Evolutionary conservation across 2,113 vertebrate genomes (phyloP), one percentile per base, ranked within the genome.

Genomic region (Xiphophorus couchianus): DNA sequence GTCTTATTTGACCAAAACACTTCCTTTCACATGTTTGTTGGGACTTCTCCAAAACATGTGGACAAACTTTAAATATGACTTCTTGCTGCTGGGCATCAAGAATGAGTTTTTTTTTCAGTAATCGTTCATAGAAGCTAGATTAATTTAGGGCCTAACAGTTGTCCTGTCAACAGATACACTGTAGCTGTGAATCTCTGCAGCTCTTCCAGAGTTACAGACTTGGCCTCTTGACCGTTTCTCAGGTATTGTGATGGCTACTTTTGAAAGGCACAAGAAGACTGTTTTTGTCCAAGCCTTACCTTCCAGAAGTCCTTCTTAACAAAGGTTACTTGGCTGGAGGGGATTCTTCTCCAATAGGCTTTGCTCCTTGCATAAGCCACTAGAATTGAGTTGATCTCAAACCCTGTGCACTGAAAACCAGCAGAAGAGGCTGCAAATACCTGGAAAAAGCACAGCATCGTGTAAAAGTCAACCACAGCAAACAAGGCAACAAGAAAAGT

Each of bases 341-440:
- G 84, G 19, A 94, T 60, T 37, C 91, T 90, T 11, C 2, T 90
- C 92, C 90, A 95, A 22, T 5, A 44, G 30, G 93, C 93, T 65
- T 84, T 92, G 68, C 74, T 82, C 77, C 81, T 90, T 61, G 93
- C 75, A 74, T 91, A 94, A 28, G 89, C 81, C 67, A 93, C 35
- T 63, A 95, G 84, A 35, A 96, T 82, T 0, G 92, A 90, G 82
- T 95, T 95, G 22, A 96, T 93, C 84, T 96, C 95, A 87, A 93
- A 95, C 0, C 94, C 95, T 8, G 94, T 94, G 84, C 92, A 90
- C 64, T 89, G 92, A 76, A 95, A 93, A 61, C 94, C 93, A 75
- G 74, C 76, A 13, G 91, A 81, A 10, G 89, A 89, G 37, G 94
- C 93, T 0, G 93, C 90, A 90, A 95, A 93, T 67, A 95, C 93